Conservation (phyloP, 92 coral and sea anemone species). For the Epizoanthus ramosus region DNA sequence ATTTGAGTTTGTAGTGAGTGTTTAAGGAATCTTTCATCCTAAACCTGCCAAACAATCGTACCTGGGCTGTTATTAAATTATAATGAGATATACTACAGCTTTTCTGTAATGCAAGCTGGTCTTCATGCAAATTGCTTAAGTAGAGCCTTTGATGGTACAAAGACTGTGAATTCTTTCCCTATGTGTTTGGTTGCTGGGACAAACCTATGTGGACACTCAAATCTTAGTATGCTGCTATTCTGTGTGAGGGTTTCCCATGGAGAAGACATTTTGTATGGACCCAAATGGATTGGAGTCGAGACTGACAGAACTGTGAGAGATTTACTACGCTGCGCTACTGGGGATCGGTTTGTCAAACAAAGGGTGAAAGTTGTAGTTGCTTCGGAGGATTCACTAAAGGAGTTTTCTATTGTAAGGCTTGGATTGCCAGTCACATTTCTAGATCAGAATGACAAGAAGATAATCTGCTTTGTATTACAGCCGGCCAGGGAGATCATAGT, state of each 20-base stretch:
- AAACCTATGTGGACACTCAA: conserved; percentile 4
- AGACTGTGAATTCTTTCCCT: background rate
- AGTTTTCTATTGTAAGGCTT: conserved; percentile 65
- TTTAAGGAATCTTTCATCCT: conserved; percentile 16
- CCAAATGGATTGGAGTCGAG: conserved; percentile 85
- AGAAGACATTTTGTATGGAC: conserved; percentile 59
- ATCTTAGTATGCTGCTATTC: conserved; percentile 60
- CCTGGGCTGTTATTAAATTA: conserved; percentile 48
- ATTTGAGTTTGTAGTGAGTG: background rate
- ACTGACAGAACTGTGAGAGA: conserved; percentile 73
- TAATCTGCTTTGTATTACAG: conserved; percentile 75
- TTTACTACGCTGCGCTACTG: conserved; percentile 85
- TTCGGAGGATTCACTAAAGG: conserved; percentile 69
- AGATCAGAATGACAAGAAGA: conserved; percentile 74
- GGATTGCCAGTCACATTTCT: conserved; percentile 69
- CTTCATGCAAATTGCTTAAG: background rate
- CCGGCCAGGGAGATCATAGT: conserved; percentile 54
- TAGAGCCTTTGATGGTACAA: background rate
- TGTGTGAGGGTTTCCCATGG: conserved; percentile 87
- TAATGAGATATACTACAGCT: conserved; percentile 54
- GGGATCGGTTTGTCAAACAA: conserved; percentile 68
- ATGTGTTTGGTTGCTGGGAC: conserved; percentile 37
- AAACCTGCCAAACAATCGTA: conserved; percentile 8
- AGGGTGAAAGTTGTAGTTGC: conserved; percentile 82
- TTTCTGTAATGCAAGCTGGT: conserved; percentile 49